Evolutionary conservation across 2,888 invertebrate genomes (phyloP), one percentile per base, ranked within the genome.

Genomic region (Philereme vetulata): DNA sequence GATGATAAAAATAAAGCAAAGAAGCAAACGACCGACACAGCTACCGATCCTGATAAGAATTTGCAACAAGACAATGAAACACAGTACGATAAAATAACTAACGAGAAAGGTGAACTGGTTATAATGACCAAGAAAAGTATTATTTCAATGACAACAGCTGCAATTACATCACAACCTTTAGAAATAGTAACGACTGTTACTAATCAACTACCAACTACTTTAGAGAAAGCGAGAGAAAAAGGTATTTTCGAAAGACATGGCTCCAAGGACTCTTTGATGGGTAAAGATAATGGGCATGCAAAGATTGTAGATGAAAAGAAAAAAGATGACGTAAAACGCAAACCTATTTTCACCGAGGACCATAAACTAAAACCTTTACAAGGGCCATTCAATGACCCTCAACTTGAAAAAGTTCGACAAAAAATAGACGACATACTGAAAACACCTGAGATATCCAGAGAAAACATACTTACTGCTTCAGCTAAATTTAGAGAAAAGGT

Each of bases 91-190:
- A 91, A 90, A 75, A 72, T 79, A 9, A 81, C 82, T n/a, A 85
- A 85, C 65, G 86, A 86, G 11, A 86, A 85, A 68, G 87, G 86
- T 32, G 90, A 90, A 60, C 72, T 93, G 10, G 86, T 93, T 5
- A 86, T 92, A 54, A 71, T 93, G 54, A 92, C 92, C 0, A 93
- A 92, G 74, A 90, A 90, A 71, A 93, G 82, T 65, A 85, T 93
- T 32, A 86, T 93, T 45, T 93, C 93, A 11, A 93, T 93, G 93
- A 93, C 93, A 9, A 93, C 93, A 4, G 93, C 93, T 21, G 93
- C 93, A 5, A 93, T 93, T 52, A 93, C 93, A 52, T 88, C 93
- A 5, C 93, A 93, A 62, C 93, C 93, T 2, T 78, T 93, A 61
- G 92, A 93, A 78, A 87, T 93, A 8, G 93, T 93, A 4, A 88